A percentile compares a stretch with the other conserved stretches of the same genome.
These are phyloP conservation scores for Drosophila aldrichi DNA, from an alignment of 2,888 invertebrate species.

Conservation along the genomic window DNA sequence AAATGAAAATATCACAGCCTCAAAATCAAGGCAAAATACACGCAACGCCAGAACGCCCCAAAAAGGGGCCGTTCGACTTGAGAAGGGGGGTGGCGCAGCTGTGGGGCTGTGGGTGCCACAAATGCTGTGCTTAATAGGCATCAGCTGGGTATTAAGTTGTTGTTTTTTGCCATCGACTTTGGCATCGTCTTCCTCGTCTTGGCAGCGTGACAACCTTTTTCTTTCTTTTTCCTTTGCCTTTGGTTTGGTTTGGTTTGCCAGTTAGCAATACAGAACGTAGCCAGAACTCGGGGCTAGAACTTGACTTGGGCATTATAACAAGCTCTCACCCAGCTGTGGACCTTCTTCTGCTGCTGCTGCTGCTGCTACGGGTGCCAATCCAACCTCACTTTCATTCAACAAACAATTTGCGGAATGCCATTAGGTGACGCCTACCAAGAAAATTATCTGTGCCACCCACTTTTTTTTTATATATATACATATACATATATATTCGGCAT, in stretches of 20 bases:
- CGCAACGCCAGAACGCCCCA: slow-evolving; percentile 36
- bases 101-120: slow-evolving; percentile 57
- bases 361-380: slow-evolving; percentile 22
- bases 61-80: not conserved
- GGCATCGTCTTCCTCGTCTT: slow-evolving; percentile 51
- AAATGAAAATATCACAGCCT: slow-evolving; percentile 78
- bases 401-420: slow-evolving; percentile 82
- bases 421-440: slow-evolving; percentile 75
- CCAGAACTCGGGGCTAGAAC: slow-evolving; percentile 32
- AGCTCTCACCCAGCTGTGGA: slow-evolving; percentile 51
- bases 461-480: slow-evolving; percentile 23
- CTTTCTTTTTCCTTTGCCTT: slow-evolving; percentile 13
- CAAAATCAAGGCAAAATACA: slow-evolving; percentile 72
- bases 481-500: not conserved
- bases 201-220: slow-evolving; percentile 72
- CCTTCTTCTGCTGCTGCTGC: slow-evolving; percentile 17
- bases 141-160: slow-evolving; percentile 81
- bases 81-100: not conserved
- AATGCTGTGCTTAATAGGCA: slow-evolving; percentile 82
- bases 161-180: slow-evolving; percentile 53
- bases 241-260: not conserved
- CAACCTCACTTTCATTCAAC: slow-evolving; percentile 54
- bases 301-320: slow-evolving; percentile 63
- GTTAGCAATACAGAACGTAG: slow-evolving; percentile 16
- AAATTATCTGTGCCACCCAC: slow-evolving; percentile 70